Conservation (phyloP, 2,888 invertebrate genomes). For the Chorisops tibialis region DNA sequence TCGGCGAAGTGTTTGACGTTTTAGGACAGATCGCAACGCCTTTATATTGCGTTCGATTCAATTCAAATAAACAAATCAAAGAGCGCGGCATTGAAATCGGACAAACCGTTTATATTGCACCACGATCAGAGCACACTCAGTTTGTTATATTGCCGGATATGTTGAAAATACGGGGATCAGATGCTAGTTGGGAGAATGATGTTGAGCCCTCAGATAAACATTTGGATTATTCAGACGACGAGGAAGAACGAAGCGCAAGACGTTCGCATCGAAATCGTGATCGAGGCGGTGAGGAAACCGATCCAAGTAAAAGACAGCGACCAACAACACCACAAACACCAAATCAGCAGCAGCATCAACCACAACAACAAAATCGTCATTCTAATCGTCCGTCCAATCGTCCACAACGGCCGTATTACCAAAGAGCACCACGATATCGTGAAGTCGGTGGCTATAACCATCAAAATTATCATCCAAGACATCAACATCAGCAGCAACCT, state of each 20-base stretch:
- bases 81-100: conserved; percentile 65
- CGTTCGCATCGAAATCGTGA: conserved; percentile 48
- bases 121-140: conserved; percentile 69
- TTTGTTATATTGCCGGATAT: conserved; percentile 73
- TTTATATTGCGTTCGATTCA: conserved; percentile 87
- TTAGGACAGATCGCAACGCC: conserved; percentile 85
- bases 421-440: conserved; percentile 35
- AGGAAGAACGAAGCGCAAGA: conserved; percentile 65
- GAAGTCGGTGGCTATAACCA: conserved; percentile 47
- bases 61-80: conserved; percentile 70
- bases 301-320: conserved; percentile 25
- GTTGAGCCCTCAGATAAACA: conserved; percentile 71
- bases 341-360: not conserved
- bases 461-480: conserved; percentile 43
- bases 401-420: not conserved
- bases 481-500: not conserved
- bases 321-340: conserved; percentile 1
- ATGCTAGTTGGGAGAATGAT: conserved; percentile 85
- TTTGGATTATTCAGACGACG: conserved; percentile 85
- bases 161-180: conserved; percentile 74
- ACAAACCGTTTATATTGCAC: conserved; percentile 78
- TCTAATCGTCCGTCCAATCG: not conserved
- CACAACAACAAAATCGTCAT: conserved; percentile 32
- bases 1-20: conserved; percentile 86
- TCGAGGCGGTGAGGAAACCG: conserved; percentile 40